Percentiles rank a stretch among this genome's conserved stretches.
Evolutionary conservation across 2,797 vertebrate genomes (phyloP).

Genomic region (Okamejei kenojei): DNA sequence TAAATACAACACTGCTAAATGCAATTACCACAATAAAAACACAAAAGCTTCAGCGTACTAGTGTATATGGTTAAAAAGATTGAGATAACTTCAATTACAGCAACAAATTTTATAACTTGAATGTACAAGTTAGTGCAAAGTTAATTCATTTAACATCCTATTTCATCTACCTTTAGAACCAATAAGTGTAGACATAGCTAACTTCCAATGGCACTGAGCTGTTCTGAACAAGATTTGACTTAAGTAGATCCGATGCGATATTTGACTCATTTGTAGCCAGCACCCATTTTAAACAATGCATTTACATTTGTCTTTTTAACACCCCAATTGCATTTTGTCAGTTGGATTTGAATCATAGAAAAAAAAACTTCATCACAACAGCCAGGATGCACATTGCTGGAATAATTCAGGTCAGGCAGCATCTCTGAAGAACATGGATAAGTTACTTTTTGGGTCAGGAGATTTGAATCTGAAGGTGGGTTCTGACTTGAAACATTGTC

Average conservation of each 20-base stretch:
- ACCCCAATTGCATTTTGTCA: background rate
- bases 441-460: too few relatives aligned
- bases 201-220: background rate
- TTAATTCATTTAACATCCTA: background rate
- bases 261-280: background rate
- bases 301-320: background rate
- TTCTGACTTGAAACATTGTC: too few relatives aligned
- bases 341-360: background rate
- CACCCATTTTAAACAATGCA: background rate
- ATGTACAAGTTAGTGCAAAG: background rate
- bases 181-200: background rate
- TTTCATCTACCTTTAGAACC: background rate
- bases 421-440: too few relatives aligned
- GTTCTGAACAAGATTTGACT: background rate
- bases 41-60: background rate
- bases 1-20: background rate
- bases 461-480: too few relatives aligned
- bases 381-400: background rate
- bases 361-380: background rate
- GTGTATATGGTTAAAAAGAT: background rate
- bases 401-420: too few relatives aligned
- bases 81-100: background rate
- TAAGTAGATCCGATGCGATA: background rate
- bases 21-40: background rate
- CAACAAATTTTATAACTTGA: background rate